These are phyloP conservation scores for Nowickia ferox DNA, from an alignment of 2,888 invertebrate genomes.

Conservation along the genomic window DNA sequence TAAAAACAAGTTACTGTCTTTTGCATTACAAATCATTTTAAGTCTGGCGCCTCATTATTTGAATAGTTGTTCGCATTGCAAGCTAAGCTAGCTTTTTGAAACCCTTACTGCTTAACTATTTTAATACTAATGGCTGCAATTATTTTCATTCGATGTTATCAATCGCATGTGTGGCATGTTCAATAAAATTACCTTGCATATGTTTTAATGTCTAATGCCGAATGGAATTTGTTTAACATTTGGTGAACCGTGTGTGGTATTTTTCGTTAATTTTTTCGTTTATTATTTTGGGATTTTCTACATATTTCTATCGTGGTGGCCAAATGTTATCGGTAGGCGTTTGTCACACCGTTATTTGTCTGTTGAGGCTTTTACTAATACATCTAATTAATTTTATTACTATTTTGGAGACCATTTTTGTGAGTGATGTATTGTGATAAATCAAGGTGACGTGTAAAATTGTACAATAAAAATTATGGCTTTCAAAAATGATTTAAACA, in stretches of 20 bases:
- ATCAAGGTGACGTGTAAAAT: conserved; percentile 31
- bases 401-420: conserved; percentile 2
- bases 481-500: no score
- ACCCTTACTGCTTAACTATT: conserved; percentile 42
- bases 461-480: no score
- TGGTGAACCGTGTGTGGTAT: conserved; percentile 61
- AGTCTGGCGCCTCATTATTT: background rate
- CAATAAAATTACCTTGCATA: conserved; percentile 59
- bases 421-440: conserved; percentile 21
- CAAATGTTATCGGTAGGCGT: conserved; percentile 63
- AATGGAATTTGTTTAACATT: conserved; percentile 41
- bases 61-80: background rate
- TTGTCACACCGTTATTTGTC: conserved; percentile 68
- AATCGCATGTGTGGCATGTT: conserved; percentile 61
- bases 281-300: conserved; percentile 52
- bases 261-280: conserved; percentile 30
- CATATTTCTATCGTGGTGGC: conserved; percentile 62
- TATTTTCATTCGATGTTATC: conserved; percentile 71
- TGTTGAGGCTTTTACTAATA: conserved; percentile 21
- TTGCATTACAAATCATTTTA: background rate
- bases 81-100: background rate
- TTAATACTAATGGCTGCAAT: conserved; percentile 71
- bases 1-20: no score
- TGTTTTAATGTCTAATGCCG: conserved; percentile 57
- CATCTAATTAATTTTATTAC: conserved; percentile 51